These are phyloP conservation scores for Crotophaga sulcirostris DNA, from an alignment of 2,113 vertebrate genomes.

Conservation along the genomic window DNA sequence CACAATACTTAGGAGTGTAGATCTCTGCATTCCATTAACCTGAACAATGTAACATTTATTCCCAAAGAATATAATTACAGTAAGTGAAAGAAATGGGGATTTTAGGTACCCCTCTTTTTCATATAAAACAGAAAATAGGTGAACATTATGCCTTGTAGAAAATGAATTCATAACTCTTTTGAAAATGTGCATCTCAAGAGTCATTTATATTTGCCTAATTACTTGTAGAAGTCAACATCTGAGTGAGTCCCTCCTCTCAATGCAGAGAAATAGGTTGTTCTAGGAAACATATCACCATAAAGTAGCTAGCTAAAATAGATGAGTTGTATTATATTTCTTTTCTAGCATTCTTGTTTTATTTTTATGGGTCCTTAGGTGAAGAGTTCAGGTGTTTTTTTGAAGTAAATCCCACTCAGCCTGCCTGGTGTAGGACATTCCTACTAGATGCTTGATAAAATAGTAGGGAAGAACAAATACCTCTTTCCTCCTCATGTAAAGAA, in stretches of 20 bases:
- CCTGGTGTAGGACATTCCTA: neutral
- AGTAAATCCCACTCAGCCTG: neutral
- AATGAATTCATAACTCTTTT: neutral
- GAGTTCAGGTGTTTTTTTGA: neutral
- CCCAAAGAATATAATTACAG: neutral
- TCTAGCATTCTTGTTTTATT: neutral
- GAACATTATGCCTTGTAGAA: neutral
- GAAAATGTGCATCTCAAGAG: neutral
- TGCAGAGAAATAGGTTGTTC: neutral
- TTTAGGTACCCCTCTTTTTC: neutral
- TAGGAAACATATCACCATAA: neutral
- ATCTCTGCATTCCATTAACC: neutral
- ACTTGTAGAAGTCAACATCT: neutral
- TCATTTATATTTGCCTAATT: neutral
- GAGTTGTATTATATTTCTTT: neutral
- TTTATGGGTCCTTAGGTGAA: neutral
- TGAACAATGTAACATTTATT: neutral
- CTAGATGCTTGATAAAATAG: neutral
- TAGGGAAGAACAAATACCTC: neutral
- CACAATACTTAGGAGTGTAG: neutral
- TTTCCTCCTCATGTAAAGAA: neutral
- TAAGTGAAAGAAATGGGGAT: neutral
- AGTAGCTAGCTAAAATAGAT: neutral
- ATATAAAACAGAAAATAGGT: neutral
- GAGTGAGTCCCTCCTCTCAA: neutral